phyloP scores from a whole-genome alignment of 2,113 vertebrate species.

The Neolamprologus caudopunctatus region DNA sequence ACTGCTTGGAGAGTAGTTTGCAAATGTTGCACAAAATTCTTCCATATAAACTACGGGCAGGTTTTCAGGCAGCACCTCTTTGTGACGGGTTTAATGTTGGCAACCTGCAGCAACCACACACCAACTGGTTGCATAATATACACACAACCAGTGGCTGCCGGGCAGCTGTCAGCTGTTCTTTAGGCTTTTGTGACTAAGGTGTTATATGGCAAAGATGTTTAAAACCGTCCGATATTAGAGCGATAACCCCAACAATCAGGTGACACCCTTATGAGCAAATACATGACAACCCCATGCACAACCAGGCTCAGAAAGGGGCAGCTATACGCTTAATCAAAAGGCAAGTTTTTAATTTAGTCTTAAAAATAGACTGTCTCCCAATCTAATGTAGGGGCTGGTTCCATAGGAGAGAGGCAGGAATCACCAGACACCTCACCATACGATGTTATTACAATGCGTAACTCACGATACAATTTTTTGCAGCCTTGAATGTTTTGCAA shows the following conservation, averaged over 20 bases:
- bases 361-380: not conserved
- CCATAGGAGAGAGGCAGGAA: not conserved
- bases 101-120: not conserved
- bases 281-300: not conserved
- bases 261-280: not conserved
- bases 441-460: not conserved
- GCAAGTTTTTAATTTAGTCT: not conserved
- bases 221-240: rapidly evolving
- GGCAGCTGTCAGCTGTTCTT: not conserved
- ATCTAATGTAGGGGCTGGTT: not conserved
- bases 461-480: not conserved
- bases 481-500: not conserved
- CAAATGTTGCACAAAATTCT: not conserved
- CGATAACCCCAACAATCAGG: not conserved
- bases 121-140: not conserved
- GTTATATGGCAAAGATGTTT: not conserved
- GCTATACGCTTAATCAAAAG: not conserved
- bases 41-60: not conserved
- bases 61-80: not conserved
- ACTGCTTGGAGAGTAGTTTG: not conserved
- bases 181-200: not conserved
- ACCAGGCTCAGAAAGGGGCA: not conserved
- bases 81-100: not conserved
- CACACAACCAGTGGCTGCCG: not conserved
- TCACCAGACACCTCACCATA: not conserved